Percentiles rank a stretch among this genome's conserved stretches.
Conservation (phyloP, 2,113 vertebrate species). For the Vanacampus margaritifer region DNA sequence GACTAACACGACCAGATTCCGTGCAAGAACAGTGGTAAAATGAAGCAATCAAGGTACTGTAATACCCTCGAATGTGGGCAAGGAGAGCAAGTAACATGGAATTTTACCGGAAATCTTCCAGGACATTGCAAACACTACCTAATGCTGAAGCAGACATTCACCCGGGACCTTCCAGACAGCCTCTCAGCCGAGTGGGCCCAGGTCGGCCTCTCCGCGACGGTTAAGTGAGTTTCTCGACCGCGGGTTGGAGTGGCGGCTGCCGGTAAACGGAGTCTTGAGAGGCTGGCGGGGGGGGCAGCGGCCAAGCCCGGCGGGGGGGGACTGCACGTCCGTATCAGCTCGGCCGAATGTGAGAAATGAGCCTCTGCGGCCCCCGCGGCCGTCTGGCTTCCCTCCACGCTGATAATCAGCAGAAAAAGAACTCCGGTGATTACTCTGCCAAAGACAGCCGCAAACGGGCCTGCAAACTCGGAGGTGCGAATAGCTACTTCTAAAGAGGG, state of each 20-base stretch:
- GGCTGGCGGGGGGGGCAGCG: conserved; percentile 25
- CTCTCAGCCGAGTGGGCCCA: conserved; percentile 23
- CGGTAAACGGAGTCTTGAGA: neutral
- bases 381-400: conserved; percentile 63
- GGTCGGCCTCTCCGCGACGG: conserved; percentile 28
- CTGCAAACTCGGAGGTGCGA: neutral
- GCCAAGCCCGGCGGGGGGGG: conserved; percentile 26
- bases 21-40: too few relatives aligned
- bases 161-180: conserved; percentile 27
- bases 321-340: conserved; percentile 51
- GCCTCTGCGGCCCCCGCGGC: conserved; percentile 48
- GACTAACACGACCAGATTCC: too few relatives aligned
- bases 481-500: too few relatives aligned
- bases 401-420: conserved; percentile 67
- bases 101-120: neutral
- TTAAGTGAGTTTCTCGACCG: conserved; percentile 43
- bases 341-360: conserved; percentile 52
- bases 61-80: too few relatives aligned
- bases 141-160: conserved; percentile 21
- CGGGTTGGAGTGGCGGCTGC: conserved; percentile 49
- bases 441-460: conserved; percentile 52
- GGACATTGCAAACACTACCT: neutral
- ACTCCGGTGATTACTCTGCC: conserved; percentile 63
- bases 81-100: too few relatives aligned
- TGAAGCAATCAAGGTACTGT: too few relatives aligned